These are phyloP conservation scores for Lacerta bilineata DNA, from an alignment of 2,797 vertebrate species.

Conservation along the genomic window DNA sequence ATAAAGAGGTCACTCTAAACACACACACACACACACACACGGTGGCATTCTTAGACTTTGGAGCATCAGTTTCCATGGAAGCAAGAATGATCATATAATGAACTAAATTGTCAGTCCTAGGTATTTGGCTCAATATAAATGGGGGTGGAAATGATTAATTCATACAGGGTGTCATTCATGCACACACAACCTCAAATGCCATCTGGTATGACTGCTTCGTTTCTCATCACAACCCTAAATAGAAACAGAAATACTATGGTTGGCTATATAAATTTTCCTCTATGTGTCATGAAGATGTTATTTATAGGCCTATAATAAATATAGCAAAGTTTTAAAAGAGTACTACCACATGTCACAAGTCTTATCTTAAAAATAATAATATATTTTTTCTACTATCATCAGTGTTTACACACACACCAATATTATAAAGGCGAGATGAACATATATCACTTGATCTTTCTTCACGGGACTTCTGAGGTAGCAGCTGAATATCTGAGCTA, in stretches of 20 bases:
- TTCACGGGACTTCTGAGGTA: neutral
- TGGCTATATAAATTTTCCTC: conserved; percentile 42
- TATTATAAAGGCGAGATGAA: no score
- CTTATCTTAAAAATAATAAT: neutral
- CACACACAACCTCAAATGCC: conserved; percentile 33
- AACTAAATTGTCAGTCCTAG: conserved; percentile 37
- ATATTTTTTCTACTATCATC: no score
- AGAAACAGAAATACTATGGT: neutral
- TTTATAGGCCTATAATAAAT: conserved; percentile 26
- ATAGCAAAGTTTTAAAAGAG: conserved; percentile 20
- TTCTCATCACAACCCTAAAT: conserved; percentile 23
- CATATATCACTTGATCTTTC: neutral
- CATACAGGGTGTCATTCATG: conserved; percentile 32
- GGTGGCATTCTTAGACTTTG: conserved; percentile 8
- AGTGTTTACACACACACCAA: no score
- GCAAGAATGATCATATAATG: conserved; percentile 40
- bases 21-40: conserved; percentile 3
- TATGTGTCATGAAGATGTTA: neutral
- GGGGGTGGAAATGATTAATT: conserved; percentile 50
- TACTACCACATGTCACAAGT: neutral
- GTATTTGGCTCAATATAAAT: conserved; percentile 38
- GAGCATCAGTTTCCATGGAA: conserved; percentile 45
- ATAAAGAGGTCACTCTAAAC: neutral
- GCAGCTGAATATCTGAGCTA: neutral
- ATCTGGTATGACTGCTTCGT: conserved; percentile 16